These are phyloP conservation scores for Candidula unifasciata DNA, from an alignment of 2,888 invertebrate genomes.

Conservation along the genomic window DNA sequence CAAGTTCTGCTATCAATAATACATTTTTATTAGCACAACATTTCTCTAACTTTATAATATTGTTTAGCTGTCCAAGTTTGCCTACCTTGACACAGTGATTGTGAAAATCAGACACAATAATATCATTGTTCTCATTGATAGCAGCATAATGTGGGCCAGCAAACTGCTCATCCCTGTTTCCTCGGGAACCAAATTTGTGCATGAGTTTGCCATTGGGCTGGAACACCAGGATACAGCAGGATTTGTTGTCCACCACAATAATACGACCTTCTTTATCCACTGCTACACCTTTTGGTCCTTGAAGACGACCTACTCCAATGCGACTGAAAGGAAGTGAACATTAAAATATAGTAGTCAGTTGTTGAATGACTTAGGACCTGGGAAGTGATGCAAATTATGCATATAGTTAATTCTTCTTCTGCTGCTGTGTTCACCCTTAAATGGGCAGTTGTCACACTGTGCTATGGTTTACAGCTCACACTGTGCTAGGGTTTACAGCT, in stretches of 20 bases:
- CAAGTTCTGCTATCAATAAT: too few species aligned
- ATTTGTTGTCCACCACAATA: constrained; percentile 81
- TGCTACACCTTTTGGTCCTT: constrained; percentile 79
- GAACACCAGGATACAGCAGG: constrained; percentile 79
- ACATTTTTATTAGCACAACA: too few species aligned
- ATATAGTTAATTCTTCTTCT: too few species aligned
- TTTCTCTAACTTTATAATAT: too few species aligned
- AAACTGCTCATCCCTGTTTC: constrained; percentile 79
- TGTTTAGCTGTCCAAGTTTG: not conserved
- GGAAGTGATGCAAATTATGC: too few species aligned
- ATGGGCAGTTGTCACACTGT: too few species aligned
- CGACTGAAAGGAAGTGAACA: constrained; percentile 26
- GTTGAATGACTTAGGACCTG: not conserved
- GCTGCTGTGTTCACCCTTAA: too few species aligned
- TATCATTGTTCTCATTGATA: constrained; percentile 79
- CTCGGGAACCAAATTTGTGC: constrained; percentile 78
- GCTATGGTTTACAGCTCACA: too few species aligned
- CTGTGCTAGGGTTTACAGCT: too few species aligned
- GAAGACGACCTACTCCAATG: constrained; percentile 52
- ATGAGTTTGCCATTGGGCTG: constrained; percentile 79
- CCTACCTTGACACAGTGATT: constrained; percentile 79
- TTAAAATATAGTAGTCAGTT: not conserved
- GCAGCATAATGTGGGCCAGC: constrained; percentile 82
- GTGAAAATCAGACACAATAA: constrained; percentile 81
- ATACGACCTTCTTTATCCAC: constrained; percentile 79